A percentile compares a stretch with the other conserved stretches of the same genome.
Conservation (phyloP, 2,797 vertebrate genomes). For the Valencia hispanica region DNA sequence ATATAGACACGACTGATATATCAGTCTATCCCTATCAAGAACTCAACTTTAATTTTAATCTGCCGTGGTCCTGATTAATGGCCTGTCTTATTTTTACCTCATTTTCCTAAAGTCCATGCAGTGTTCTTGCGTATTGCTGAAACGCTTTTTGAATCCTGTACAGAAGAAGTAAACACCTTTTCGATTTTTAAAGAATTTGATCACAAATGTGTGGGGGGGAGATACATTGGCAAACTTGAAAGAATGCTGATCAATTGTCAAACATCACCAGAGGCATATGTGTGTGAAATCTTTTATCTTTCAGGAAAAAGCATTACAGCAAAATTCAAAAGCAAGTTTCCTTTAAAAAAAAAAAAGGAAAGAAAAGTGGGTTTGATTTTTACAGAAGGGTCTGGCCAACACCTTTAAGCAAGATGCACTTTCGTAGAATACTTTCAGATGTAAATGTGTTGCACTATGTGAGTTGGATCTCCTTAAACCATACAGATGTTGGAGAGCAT, state of each 20-base stretch:
- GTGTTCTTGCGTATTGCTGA: too few species aligned
- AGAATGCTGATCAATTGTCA: neutral
- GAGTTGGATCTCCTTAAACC: conserved; percentile 1
- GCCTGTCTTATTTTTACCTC: too few species aligned
- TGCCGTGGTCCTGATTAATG: too few species aligned
- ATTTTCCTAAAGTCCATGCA: too few species aligned
- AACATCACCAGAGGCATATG: neutral
- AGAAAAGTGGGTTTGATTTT: neutral
- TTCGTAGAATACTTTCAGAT: neutral
- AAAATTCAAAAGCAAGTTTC: neutral
- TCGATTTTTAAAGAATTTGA: too few species aligned
- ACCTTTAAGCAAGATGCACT: neutral
- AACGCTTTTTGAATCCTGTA: too few species aligned
- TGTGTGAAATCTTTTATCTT: neutral
- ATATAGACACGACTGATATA: too few species aligned
- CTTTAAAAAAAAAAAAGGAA: neutral
- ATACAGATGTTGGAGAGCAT: conserved; percentile 97
- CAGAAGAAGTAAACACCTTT: too few species aligned
- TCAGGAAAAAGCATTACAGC: neutral
- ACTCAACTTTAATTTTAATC: too few species aligned
- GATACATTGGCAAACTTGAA: neutral
- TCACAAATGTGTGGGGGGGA: too few species aligned
- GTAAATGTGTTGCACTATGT: neutral
- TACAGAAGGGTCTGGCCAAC: neutral
- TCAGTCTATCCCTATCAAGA: too few species aligned